Evolutionary conservation across 2,797 vertebrate species (phyloP).

Genomic region (Falco berigora): DNA sequence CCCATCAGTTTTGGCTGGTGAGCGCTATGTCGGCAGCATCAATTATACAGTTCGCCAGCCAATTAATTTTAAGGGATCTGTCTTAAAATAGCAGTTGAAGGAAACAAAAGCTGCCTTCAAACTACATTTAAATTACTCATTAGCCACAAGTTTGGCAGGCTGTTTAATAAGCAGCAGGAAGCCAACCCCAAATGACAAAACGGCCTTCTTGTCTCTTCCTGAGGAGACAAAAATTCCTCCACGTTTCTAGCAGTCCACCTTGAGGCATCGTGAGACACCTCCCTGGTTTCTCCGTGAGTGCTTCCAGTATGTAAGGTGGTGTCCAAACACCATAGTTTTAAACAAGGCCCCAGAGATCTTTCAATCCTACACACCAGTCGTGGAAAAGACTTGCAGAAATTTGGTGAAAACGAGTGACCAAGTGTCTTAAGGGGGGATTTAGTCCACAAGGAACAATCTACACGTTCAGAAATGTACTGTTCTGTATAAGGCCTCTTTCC

Average conservation of each 20-base stretch:
- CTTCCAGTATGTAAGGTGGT: not conserved
- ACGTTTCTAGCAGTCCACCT: not conserved
- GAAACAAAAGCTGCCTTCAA: constrained; percentile 38
- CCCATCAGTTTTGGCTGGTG: not conserved
- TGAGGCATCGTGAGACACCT: not conserved
- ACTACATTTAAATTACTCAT: not conserved
- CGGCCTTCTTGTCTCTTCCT: not conserved
- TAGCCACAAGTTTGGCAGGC: not conserved
- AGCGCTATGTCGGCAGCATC: not conserved
- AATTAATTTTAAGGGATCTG: constrained; percentile 9
- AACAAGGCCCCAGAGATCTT: not conserved
- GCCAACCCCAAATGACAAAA: not conserved
- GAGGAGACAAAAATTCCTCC: not conserved
- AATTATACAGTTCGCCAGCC: not conserved
- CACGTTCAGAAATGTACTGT: not conserved
- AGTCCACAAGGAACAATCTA: not conserved
- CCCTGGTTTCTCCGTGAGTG: not conserved
- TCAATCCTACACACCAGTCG: not conserved
- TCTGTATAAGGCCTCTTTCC: not conserved
- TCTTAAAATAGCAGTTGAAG: constrained; percentile 4
- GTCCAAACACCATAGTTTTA: not conserved
- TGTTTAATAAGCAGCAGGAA: not conserved
- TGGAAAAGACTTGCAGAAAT: not conserved
- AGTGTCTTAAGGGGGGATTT: not conserved
- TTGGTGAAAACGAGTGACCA: not conserved